Percentiles rank a stretch among this genome's conserved stretches.
Evolutionary conservation across 2,888 invertebrate species (phyloP).

Genomic region (Drosophila tanythrix): DNA sequence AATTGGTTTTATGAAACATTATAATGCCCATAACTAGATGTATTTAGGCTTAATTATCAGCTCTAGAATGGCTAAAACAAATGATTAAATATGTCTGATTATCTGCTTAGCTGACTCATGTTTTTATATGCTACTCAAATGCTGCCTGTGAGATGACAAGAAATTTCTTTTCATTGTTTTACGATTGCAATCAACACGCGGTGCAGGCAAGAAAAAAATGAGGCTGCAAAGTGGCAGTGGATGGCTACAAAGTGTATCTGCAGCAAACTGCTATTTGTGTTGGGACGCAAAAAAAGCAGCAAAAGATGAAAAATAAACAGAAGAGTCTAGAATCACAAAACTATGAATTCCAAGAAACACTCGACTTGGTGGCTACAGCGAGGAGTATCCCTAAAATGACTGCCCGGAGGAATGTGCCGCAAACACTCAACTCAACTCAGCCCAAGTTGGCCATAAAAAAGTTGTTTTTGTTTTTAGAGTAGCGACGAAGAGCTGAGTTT

Average conservation of each 20-base stretch:
- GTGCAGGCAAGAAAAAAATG: slow-evolving; percentile 15
- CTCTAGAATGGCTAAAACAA: not conserved
- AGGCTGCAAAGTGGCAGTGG: slow-evolving; percentile 30
- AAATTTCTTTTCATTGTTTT: slow-evolving; percentile 46
- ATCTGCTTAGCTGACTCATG: slow-evolving; percentile 18
- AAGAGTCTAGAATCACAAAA: slow-evolving; percentile 40
- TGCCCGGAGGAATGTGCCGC: slow-evolving; percentile 42
- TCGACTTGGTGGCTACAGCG: slow-evolving; percentile 44
- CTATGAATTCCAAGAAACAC: slow-evolving; percentile 68
- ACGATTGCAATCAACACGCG: slow-evolving; percentile 51
- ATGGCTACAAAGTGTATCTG: slow-evolving; percentile 27
- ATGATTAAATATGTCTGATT: not conserved
- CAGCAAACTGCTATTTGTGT: slow-evolving; percentile 25
- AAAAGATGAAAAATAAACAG: slow-evolving; percentile 9
- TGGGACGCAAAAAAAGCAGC: not conserved
- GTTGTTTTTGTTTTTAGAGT: slow-evolving; percentile 34
- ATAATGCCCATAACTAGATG: not conserved
- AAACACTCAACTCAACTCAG: slow-evolving; percentile 51
- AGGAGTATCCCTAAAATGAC: slow-evolving; percentile 47
- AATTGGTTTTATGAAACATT: not conserved
- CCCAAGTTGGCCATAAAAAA: slow-evolving; percentile 48
- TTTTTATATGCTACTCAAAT: not conserved
- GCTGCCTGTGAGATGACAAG: slow-evolving; percentile 33
- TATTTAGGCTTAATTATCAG: not conserved
- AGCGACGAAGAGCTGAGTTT: slow-evolving; percentile 18